A percentile compares a stretch with the other conserved stretches of the same genome.
Conservation (phyloP, 1,140 invertebrate species). For the Bombyx mandarina region DNA sequence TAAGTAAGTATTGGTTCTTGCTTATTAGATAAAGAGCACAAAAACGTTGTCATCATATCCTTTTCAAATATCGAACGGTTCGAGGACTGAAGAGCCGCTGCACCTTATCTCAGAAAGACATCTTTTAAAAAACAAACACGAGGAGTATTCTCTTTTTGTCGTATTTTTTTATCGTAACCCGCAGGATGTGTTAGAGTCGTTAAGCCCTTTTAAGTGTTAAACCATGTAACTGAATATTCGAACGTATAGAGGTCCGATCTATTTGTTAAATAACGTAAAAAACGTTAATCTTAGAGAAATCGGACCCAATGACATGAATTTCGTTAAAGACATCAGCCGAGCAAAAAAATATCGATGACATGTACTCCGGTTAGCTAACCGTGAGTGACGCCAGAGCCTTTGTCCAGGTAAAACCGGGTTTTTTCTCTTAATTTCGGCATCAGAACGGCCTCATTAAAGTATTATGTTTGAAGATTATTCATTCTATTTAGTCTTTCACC, state of each 20-base stretch:
- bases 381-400: constrained; percentile 28
- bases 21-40: constrained; percentile 60
- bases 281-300: constrained; percentile 64
- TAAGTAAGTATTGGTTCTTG: constrained; percentile 29
- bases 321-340: constrained; percentile 55
- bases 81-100: constrained; percentile 65
- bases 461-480: constrained; percentile 55
- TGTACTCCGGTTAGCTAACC: constrained; percentile 33
- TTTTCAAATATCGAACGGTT: constrained; percentile 66
- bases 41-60: constrained; percentile 69
- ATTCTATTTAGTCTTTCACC: constrained; percentile 7
- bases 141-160: constrained; percentile 59
- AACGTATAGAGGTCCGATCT: constrained; percentile 62
- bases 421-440: constrained; percentile 43
- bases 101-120: constrained; percentile 64
- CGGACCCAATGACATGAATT: constrained; percentile 64
- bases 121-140: constrained; percentile 70
- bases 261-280: constrained; percentile 65
- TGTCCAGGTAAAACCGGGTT: constrained; percentile 38
- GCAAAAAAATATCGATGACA: constrained; percentile 60
- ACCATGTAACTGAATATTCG: constrained; percentile 69
- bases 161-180: constrained; percentile 63
- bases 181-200: constrained; percentile 69
- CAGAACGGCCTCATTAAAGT: constrained; percentile 52
- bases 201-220: constrained; percentile 71